Evolutionary conservation across 2,113 vertebrate genomes (phyloP).

Genomic region (Serinus canaria): DNA sequence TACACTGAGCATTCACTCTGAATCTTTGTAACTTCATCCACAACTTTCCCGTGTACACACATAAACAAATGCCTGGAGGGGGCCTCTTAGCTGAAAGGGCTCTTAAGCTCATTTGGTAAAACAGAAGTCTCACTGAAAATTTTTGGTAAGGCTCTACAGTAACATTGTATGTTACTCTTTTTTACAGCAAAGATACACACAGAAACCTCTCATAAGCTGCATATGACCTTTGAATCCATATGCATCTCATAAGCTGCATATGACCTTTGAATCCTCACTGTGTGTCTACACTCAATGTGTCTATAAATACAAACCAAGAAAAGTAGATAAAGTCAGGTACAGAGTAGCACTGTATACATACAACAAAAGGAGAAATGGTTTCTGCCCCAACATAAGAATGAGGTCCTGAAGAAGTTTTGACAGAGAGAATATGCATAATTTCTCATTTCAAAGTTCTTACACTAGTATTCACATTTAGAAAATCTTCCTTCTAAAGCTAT

Average conservation of each 20-base stretch:
- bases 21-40: background rate
- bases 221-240: background rate
- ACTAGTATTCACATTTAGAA: background rate
- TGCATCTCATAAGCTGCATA: background rate
- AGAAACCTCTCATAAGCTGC: background rate
- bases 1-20: background rate
- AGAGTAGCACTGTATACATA: background rate
- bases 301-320: background rate
- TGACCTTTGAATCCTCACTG: background rate
- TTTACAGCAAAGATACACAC: background rate
- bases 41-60: background rate
- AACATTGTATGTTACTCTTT: background rate
- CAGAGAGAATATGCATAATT: background rate
- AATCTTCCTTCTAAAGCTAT: background rate
- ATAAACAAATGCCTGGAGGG: background rate
- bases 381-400: background rate
- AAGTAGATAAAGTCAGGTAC: background rate
- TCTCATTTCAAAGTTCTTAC: background rate
- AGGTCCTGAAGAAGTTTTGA: background rate
- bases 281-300: background rate
- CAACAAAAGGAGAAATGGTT: background rate
- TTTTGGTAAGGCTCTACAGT: background rate
- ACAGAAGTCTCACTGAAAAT: background rate
- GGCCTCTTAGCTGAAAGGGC: background rate
- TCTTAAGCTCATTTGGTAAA: background rate